Evolutionary conservation across 2,113 vertebrate genomes (phyloP), one percentile per base, ranked within the genome.

Genomic region (Pteropus alecto): DNA sequence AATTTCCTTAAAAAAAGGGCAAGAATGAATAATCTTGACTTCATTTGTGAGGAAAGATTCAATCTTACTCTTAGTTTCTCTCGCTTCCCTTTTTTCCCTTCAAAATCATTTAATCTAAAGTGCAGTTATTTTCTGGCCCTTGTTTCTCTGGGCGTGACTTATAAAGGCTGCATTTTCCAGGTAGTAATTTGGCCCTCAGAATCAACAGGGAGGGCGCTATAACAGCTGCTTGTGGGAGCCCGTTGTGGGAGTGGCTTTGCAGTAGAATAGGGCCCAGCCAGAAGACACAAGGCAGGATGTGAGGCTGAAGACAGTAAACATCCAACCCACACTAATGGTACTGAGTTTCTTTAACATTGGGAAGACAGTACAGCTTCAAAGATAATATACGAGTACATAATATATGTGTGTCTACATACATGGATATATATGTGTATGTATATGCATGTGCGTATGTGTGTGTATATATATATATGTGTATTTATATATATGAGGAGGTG

Each of bases 1-100:
- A 97, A 94, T 95, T 97, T 94, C 90, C 85, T 94, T 82, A 77
- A 87, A 92, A 78, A 92, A 93, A 84, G 81, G 94, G 26, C 70
- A 95, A 41, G 48, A 67, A 92, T 92, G 61, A 84, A 96, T 85
- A 98, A 92, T 97, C 38, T 63, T 84, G 91, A 90, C 89, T 93
- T 96, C 95, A 85, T 95, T 95, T 79, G 89, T 70, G 68, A 93
- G 60, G 24, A 18, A 12, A 65, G 30, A 67, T 93, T 93, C 68
- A 87, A 51, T 61, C 24, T 58, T 67, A 21, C 2, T 78, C 60
- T 56, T 60, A 77, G 43, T 21, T 83, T 33, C 15, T 65, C n/a
- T 81, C 46, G 16, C 3, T 7, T 10, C 70, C 15, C 3, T 41
- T 73, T 56, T 35, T 73, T 89, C 38, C 18, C 28, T 74, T 95